phyloP scores from a whole-genome alignment of 2,113 vertebrate species.

The Platichthys stellatus region DNA sequence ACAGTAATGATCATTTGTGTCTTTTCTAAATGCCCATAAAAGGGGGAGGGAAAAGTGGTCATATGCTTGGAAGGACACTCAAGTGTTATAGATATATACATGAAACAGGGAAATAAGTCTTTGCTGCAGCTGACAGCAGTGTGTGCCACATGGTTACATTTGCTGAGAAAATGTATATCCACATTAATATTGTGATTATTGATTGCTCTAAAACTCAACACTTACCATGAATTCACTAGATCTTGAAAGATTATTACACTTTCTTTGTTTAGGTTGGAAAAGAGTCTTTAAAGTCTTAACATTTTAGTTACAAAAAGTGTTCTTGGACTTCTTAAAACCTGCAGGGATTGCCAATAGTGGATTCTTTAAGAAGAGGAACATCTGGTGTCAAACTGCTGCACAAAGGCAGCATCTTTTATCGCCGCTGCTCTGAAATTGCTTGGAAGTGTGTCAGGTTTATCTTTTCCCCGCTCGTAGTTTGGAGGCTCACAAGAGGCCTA shows the following conservation, averaged over 20 bases:
- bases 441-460: constrained; percentile 42
- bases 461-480: constrained; percentile 28
- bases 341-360: background rate
- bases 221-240: background rate
- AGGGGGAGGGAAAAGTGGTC: background rate
- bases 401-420: constrained; percentile 21
- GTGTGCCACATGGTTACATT: too few species aligned
- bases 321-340: background rate
- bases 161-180: background rate
- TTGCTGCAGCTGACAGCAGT: too few species aligned
- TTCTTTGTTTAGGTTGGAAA: background rate
- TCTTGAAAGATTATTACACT: background rate
- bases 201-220: background rate
- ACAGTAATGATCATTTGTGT: background rate
- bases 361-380: constrained; percentile 11
- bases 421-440: constrained; percentile 25
- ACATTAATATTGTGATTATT: background rate
- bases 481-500: constrained; percentile 10
- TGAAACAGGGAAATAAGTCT: too few species aligned
- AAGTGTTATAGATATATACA: background rate
- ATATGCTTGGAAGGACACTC: too few species aligned
- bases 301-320: background rate
- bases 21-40: background rate
- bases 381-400: constrained; percentile 26
- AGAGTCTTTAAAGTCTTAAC: background rate